These are phyloP conservation scores for Drosophila mayri DNA, from an alignment of 1,140 invertebrate genomes.

Conservation along the genomic window DNA sequence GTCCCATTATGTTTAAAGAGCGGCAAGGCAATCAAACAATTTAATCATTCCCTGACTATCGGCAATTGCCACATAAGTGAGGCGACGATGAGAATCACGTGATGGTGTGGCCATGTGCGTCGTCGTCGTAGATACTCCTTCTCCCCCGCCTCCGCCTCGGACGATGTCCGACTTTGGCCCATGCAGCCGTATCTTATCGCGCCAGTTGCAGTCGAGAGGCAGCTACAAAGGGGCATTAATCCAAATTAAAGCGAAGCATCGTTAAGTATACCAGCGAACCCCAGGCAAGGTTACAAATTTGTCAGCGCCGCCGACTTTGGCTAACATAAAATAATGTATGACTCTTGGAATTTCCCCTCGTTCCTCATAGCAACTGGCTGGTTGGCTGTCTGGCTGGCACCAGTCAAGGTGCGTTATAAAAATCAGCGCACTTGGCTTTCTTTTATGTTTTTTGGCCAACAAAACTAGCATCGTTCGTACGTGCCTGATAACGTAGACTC, in stretches of 20 bases:
- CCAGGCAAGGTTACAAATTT: slow-evolving; percentile 36
- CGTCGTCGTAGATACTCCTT: background rate
- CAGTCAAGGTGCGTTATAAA: slow-evolving; percentile 22
- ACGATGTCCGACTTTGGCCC: slow-evolving; percentile 43
- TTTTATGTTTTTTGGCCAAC: slow-evolving; percentile 12
- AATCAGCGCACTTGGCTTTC: slow-evolving; percentile 4
- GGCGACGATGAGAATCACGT: slow-evolving; percentile 63
- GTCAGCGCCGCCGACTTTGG: background rate
- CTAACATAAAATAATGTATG: slow-evolving; percentile 4
- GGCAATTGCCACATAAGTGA: slow-evolving; percentile 69
- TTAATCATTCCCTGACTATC: slow-evolving; percentile 68
- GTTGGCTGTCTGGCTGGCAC: background rate
- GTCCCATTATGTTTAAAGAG: slow-evolving; percentile 59
- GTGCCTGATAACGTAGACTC: slow-evolving; percentile 20
- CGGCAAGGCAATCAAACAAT: slow-evolving; percentile 65
- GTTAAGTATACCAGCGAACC: slow-evolving; percentile 29
- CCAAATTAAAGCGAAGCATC: slow-evolving; percentile 54
- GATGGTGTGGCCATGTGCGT: slow-evolving; percentile 52
- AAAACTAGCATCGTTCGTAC: slow-evolving; percentile 5
- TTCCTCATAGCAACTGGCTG: slow-evolving; percentile 37
- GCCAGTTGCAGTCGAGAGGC: slow-evolving; percentile 17
- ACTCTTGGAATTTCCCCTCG: slow-evolving; percentile 7
- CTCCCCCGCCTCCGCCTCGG: slow-evolving; percentile 5
- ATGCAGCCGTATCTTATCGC: slow-evolving; percentile 46
- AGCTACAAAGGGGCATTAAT: slow-evolving; percentile 39